phyloP scores from a whole-genome alignment of 2,888 invertebrate species.

The Eupeodes luniger region DNA sequence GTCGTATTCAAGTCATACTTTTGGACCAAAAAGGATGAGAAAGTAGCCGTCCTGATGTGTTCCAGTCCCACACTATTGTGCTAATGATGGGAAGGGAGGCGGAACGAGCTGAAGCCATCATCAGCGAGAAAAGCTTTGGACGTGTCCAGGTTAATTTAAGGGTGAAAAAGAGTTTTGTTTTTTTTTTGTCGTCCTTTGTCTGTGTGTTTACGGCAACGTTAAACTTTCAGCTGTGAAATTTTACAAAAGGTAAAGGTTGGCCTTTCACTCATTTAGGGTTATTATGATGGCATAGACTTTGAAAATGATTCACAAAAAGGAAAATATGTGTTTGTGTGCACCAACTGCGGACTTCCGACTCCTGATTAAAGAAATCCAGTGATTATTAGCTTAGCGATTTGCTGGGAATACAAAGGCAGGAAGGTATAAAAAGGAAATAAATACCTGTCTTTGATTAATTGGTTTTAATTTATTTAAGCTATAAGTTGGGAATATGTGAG shows the following conservation, averaged over 20 bases:
- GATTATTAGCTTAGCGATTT: slow-evolving; percentile 18
- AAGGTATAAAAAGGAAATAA: neutral
- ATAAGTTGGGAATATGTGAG: neutral
- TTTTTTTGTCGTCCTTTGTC: neutral
- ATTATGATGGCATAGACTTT: slow-evolving; percentile 15
- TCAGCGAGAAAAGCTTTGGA: slow-evolving; percentile 36
- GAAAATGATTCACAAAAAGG: slow-evolving; percentile 17
- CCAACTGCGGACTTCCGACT: neutral
- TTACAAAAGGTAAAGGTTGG: slow-evolving; percentile 12
- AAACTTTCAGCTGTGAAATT: slow-evolving; percentile 22
- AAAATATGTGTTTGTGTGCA: neutral
- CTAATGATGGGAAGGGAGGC: slow-evolving; percentile 44
- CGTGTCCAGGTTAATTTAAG: slow-evolving; percentile 65
- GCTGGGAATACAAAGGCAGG: neutral
- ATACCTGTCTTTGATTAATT: slow-evolving; percentile 58
- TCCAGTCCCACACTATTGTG: neutral
- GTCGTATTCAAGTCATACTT: slow-evolving; percentile 54
- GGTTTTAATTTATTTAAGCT: slow-evolving; percentile 57
- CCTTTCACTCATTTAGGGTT: slow-evolving; percentile 19
- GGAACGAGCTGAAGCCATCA: neutral
- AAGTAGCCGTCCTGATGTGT: neutral
- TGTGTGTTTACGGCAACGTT: neutral
- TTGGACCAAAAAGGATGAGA: neutral
- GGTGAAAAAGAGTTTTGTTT: slow-evolving; percentile 18
- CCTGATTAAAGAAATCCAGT: slow-evolving; percentile 60